Evolutionary conservation across 2,113 vertebrate species (phyloP), one percentile per base, ranked within the genome.

Genomic region (Cephalopterus ornatus): DNA sequence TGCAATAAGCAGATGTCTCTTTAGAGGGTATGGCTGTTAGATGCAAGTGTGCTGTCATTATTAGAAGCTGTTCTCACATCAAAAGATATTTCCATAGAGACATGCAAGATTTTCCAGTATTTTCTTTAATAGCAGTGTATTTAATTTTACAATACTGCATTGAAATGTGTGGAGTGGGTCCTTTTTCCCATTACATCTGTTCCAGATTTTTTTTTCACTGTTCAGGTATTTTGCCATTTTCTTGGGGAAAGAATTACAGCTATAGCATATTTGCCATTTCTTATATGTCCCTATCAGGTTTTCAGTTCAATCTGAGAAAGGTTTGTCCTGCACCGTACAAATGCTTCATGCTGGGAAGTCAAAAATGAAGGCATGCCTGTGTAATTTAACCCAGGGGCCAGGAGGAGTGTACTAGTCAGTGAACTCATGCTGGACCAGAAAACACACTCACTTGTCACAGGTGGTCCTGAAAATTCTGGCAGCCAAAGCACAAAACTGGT

Each of bases 181-280:
- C 16, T 56, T 81, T 41, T 58, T 21, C 12, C 8, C 63, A 19
- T 67, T 72, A 77, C 30, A 72, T 44, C 14, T 35, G 6, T 59
- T 71, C 19, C 30, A 39, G 37, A 15, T n/a, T 63, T 24, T 71
- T 35, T 20, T 28, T 1, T 3, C 1, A 1, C 22, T 21, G 1
- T 52, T 79, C 35, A 67, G 12, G 12, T 42, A 23, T 33, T 32
- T 72, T 65, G 26, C 41, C 39, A 27, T 56, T 86, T 61, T 16
- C 53, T 8, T 39, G 59, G 42, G 37, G 30, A 75, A 66, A 49
- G 32, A 85, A 30, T 49, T 68, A 20, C 27, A 70, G 39, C 42
- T 68, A 28, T 18, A n/a, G 17, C 14, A 8, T 8, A 4, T 65
- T 42, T 81, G 35, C 13, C 20, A 27, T 56, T 77, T 61, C n/a